These are phyloP conservation scores for Drosophila sproati DNA, from an alignment of 1,140 invertebrate genomes.

Conservation along the genomic window DNA sequence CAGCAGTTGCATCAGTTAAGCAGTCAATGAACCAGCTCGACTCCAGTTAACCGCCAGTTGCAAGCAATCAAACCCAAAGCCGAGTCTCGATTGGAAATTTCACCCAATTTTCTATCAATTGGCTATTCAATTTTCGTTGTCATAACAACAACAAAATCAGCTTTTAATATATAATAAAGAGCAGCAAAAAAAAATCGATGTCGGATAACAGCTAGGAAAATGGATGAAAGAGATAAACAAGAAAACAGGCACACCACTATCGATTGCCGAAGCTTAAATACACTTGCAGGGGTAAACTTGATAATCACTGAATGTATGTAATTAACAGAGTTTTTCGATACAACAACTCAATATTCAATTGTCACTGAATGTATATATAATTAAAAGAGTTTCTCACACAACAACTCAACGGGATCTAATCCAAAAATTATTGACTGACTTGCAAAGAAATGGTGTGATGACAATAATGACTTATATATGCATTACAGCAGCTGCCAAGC, in stretches of 20 bases:
- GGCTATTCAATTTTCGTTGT: slow-evolving; percentile 54
- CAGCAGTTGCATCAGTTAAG: slow-evolving; percentile 62
- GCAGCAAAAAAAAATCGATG: slow-evolving; percentile 15
- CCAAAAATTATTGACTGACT: too few species aligned
- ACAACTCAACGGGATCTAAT: too few species aligned
- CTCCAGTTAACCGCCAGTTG: slow-evolving; percentile 1
- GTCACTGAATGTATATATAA: too few species aligned
- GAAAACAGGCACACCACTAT: background rate
- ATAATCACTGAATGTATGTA: too few species aligned
- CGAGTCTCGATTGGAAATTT: slow-evolving; percentile 37
- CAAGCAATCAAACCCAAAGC: slow-evolving; percentile 3
- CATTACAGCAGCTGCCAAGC: too few species aligned
- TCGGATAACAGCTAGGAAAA: slow-evolving; percentile 16
- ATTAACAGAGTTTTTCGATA: too few species aligned
- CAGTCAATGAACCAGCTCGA: slow-evolving; percentile 67
- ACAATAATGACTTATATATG: too few species aligned
- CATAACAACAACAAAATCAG: slow-evolving; percentile 70
- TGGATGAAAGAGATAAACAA: background rate
- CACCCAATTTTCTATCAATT: slow-evolving; percentile 77
- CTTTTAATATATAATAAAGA: slow-evolving; percentile 66
- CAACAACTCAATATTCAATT: too few species aligned
- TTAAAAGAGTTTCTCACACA: background rate
- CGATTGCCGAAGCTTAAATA: background rate
- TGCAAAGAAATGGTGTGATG: too few species aligned
- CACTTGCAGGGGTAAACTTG: background rate